Conservation (phyloP, 2,888 invertebrate species). For the Odontocerum albicorne region DNA sequence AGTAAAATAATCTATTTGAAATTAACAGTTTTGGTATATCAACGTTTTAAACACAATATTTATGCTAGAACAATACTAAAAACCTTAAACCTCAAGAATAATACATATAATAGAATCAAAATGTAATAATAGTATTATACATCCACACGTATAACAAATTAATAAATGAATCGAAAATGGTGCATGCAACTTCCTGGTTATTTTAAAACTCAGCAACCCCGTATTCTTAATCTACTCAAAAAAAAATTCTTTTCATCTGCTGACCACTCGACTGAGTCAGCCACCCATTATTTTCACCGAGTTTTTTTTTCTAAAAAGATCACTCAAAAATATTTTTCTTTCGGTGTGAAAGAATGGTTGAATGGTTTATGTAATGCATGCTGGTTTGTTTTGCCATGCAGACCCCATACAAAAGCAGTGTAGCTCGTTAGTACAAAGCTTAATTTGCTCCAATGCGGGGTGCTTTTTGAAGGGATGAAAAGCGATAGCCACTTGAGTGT, state of each 20-base stretch:
- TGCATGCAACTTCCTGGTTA: no score
- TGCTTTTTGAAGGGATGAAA: conserved; percentile 10
- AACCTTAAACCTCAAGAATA: no score
- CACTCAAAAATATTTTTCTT: conserved; percentile 26
- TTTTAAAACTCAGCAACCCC: no score
- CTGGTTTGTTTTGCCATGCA: conserved; percentile 15
- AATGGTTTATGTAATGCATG: conserved; percentile 13
- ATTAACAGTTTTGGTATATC: no score
- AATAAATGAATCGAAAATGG: no score
- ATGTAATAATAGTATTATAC: no score
- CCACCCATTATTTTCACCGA: conserved; percentile 29
- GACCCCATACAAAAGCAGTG: conserved; percentile 12
- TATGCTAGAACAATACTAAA: no score
- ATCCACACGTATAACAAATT: no score
- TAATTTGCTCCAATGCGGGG: conserved; percentile 14
- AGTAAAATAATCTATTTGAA: no score
- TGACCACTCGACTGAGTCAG: conserved; percentile 30
- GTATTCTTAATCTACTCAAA: no score
- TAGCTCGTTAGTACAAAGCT: conserved; percentile 9
- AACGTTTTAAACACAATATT: no score
- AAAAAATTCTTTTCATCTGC: conserved; percentile 15
- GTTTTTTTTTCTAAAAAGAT: conserved; percentile 19
- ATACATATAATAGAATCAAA: no score
- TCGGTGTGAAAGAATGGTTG: conserved; percentile 6
- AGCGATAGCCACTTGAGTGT: neutral